Percentiles rank a stretch among this genome's conserved stretches.
Evolutionary conservation across 2,113 vertebrate species (phyloP).

Genomic region (western clawed frog (Xenopus tropicalis)): DNA sequence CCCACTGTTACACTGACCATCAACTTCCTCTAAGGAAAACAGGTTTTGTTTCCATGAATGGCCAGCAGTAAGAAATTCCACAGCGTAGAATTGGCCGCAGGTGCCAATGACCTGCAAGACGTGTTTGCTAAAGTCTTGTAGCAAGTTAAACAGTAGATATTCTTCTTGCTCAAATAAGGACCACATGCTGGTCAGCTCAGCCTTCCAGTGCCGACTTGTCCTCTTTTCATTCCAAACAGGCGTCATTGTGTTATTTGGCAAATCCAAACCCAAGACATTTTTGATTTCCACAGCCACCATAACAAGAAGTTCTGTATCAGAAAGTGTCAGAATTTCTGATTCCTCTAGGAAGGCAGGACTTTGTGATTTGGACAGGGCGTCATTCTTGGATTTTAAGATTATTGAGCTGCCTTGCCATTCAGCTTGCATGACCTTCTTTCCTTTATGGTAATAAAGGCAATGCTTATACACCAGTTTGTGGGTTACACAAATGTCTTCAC

Average conservation of each 20-base stretch:
- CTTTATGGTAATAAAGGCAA: slow-evolving; percentile 88
- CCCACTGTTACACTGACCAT: slow-evolving; percentile 35
- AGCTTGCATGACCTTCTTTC: slow-evolving; percentile 93
- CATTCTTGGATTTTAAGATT: slow-evolving; percentile 89
- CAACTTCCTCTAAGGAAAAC: slow-evolving; percentile 76
- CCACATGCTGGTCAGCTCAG: slow-evolving; percentile 88
- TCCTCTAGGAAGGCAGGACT: slow-evolving; percentile 70
- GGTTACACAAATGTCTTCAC: slow-evolving; percentile 84
- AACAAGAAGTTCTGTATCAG: slow-evolving; percentile 80
- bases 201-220: slow-evolving; percentile 65
- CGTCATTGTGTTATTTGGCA: slow-evolving; percentile 65
- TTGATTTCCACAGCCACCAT: slow-evolving; percentile 84
- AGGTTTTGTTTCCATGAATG: slow-evolving; percentile 83
- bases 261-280: slow-evolving; percentile 77
- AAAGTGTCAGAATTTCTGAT: slow-evolving; percentile 65
- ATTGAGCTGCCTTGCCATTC: slow-evolving; percentile 81
- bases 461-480: slow-evolving; percentile 77
- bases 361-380: slow-evolving; percentile 86
- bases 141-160: slow-evolving; percentile 82
- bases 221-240: slow-evolving; percentile 64
- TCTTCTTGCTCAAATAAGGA: slow-evolving; percentile 92
- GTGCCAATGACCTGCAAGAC: slow-evolving; percentile 86
- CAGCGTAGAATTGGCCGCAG: slow-evolving; percentile 94
- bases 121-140: slow-evolving; percentile 86
- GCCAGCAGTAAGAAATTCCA: slow-evolving; percentile 88